phyloP scores from a whole-genome alignment of 2,888 invertebrate genomes.

The Lepidochrysops patricia region DNA sequence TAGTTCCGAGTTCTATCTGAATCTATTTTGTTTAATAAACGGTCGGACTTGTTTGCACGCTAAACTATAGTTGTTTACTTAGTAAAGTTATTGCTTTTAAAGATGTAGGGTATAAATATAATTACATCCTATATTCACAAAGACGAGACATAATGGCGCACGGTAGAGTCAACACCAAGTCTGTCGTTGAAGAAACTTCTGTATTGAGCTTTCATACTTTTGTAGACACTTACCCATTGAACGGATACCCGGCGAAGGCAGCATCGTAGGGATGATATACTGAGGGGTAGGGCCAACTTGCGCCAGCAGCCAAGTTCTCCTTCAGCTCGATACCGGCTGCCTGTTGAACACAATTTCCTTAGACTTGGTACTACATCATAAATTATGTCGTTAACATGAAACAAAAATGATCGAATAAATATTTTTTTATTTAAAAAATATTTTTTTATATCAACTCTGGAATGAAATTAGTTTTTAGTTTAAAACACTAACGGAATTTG shows the following conservation, averaged over 20 bases:
- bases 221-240: constrained; percentile 88
- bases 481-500: too few relatives aligned
- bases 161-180: not conserved
- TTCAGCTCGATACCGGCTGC: constrained; percentile 90
- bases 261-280: constrained; percentile 96
- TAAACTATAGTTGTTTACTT: not conserved
- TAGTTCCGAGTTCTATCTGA: not conserved
- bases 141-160: not conserved
- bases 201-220: not conserved
- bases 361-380: not conserved
- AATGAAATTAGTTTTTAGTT: too few relatives aligned
- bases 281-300: constrained; percentile 92
- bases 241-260: constrained; percentile 93
- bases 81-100: not conserved
- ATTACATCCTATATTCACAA: not conserved
- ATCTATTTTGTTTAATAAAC: not conserved
- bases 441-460: too few relatives aligned
- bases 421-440: too few relatives aligned
- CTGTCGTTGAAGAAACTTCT: not conserved
- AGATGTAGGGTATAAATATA: too few relatives aligned
- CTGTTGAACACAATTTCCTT: constrained; percentile 59
- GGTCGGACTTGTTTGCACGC: not conserved
- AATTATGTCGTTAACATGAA: too few relatives aligned
- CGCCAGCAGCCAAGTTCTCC: constrained; percentile 88
- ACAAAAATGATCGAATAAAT: too few relatives aligned